Evolutionary conservation across 2,113 vertebrate genomes (phyloP), one percentile per base, ranked within the genome.

Genomic region (Rattus rattus): DNA sequence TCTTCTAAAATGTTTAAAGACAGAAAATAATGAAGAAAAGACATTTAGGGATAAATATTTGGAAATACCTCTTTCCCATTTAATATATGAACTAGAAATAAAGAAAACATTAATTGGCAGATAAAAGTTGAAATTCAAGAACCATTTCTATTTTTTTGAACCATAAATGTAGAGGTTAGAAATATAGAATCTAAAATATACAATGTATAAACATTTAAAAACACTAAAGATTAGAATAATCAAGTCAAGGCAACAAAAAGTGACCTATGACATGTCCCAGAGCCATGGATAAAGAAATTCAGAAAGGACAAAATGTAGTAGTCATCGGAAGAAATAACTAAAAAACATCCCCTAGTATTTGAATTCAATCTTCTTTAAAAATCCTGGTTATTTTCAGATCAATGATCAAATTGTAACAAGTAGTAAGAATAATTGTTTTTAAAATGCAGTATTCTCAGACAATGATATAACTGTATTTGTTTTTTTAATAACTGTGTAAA

Each of bases 401-500:
- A 54, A 10, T 80, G 61, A 70, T 80, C 16, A 87, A 56, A 54
- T 75, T 39, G 86, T 36, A 47, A 76, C 72, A 90, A 69, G 47
- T 16, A 85, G 14, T 65, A 73, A 90, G 1, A 69, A 24, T 0
- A 84, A 75, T 17, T 77, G 5, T n/a, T 85, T 28, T 2, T 59
- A 72, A 87, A 92, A 65, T 43, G 3, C 17, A 88, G 36, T 80
- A 9, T 75, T 94, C 11, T 86, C 22, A 84, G 28, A 84, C 43
- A 95, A 65, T 59, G 20, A 24, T 91, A 26, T 84, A 54, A 77
- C 79, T 59, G 0, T 56, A 88, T 95, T 94, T 93, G 5, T 79
- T 91, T 85, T 96, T 92, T 97, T 77, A 90, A 98, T 97, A 97
- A 88, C 83, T 95, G 24, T 52, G 91, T 2, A 92, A 86, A 77